Conservation (phyloP, 1,140 invertebrate species). For the Stegodyphus mimosarum region DNA sequence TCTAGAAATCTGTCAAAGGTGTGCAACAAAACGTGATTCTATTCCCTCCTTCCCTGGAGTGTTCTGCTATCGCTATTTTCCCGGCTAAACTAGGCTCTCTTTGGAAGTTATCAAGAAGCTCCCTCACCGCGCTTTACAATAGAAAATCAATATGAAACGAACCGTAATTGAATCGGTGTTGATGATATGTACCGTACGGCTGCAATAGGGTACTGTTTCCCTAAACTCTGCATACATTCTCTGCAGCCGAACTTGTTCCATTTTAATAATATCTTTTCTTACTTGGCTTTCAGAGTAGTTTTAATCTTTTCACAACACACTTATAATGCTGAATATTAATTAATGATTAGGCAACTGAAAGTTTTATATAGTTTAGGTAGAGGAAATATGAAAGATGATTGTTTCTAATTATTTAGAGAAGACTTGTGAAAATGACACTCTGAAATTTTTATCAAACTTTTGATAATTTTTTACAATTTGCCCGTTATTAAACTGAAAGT, state of each 20-base stretch:
- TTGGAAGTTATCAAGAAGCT: slow-evolving; percentile 15
- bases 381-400: no score
- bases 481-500: no score
- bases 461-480: no score
- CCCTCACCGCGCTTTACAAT: slow-evolving; percentile 45
- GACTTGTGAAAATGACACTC: no score
- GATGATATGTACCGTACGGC: slow-evolving; percentile 27
- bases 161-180: slow-evolving; percentile 48
- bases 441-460: no score
- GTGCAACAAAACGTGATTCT: slow-evolving; percentile 23
- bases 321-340: no score
- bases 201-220: not conserved
- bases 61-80: not conserved
- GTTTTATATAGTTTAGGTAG: no score
- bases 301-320: no score
- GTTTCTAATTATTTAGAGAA: not conserved
- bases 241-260: no score
- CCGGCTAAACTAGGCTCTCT: slow-evolving; percentile 5
- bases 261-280: no score
- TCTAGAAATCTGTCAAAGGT: slow-evolving; percentile 17
- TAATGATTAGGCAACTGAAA: no score
- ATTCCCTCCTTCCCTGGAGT: slow-evolving; percentile 13
- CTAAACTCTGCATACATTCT: slow-evolving; percentile 10
- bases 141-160: slow-evolving; percentile 61
- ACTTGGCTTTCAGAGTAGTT: no score